Percentiles rank a stretch among this genome's conserved stretches.
Evolutionary conservation across 2,797 vertebrate species (phyloP).

Genomic region (Malurus splendens): DNA sequence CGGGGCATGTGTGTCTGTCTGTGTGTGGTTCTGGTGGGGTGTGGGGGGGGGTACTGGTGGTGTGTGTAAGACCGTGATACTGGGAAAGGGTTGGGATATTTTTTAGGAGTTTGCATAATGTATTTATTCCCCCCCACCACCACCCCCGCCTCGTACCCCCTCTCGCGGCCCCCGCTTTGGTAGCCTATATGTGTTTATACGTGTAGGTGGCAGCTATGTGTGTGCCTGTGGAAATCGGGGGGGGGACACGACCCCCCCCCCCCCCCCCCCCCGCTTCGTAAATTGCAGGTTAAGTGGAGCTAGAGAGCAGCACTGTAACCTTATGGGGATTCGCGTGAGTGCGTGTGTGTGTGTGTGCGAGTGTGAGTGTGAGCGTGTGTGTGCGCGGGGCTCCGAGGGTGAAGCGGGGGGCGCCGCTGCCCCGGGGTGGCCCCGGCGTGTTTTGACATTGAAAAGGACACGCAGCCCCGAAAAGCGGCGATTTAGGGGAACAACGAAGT

Average conservation of each 20-base stretch:
- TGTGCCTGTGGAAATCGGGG: background rate
- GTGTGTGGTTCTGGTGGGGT: background rate
- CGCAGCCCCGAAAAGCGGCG: constrained; percentile 21
- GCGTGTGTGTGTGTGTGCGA: background rate
- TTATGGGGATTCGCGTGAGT: constrained; percentile 34
- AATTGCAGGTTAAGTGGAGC: constrained; percentile 64
- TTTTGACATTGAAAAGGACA: constrained; percentile 63
- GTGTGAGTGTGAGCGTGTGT: background rate
- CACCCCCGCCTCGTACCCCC: background rate
- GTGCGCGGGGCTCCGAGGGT: background rate
- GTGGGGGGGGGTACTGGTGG: background rate
- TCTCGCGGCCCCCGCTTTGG: background rate
- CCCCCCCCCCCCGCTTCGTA: background rate
- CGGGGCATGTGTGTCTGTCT: background rate
- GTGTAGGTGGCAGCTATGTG: constrained; percentile 16
- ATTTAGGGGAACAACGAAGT: background rate
- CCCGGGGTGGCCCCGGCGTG: background rate
- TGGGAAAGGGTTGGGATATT: background rate
- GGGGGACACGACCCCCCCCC: background rate
- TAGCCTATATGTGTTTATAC: background rate
- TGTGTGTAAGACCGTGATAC: background rate
- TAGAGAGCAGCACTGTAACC: constrained; percentile 63
- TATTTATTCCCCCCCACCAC: background rate
- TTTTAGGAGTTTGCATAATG: constrained; percentile 44
- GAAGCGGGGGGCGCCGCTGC: background rate